Conservation (phyloP, 2,797 vertebrate genomes). For the Scarus forsteni region DNA sequence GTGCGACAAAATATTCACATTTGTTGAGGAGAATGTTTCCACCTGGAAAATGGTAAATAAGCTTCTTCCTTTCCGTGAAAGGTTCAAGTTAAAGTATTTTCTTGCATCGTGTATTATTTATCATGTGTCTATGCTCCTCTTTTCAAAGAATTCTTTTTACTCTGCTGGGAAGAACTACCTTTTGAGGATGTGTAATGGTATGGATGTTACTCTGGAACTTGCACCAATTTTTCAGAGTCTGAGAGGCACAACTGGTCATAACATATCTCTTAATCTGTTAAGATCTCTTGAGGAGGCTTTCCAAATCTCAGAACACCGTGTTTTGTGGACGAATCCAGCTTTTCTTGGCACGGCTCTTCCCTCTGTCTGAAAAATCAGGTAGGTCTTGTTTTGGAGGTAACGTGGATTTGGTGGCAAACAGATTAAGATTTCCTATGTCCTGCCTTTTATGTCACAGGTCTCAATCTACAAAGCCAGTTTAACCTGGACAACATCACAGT, state of each 20-base stretch:
- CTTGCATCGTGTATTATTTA: not conserved
- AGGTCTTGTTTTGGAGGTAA: slow-evolving; percentile 37
- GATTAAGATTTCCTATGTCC: not conserved
- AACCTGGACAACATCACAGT: slow-evolving; percentile 98
- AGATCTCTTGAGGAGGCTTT: slow-evolving; percentile 97
- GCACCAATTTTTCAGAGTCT: not conserved
- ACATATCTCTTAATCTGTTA: slow-evolving; percentile 31
- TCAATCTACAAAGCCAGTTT: slow-evolving; percentile 98
- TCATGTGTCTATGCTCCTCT: slow-evolving; percentile 3
- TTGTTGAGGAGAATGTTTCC: slow-evolving; percentile 97
- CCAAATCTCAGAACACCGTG: slow-evolving; percentile 98
- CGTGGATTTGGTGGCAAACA: not conserved
- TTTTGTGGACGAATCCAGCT: slow-evolving; percentile 99
- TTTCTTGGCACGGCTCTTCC: slow-evolving; percentile 96
- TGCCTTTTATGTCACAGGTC: slow-evolving; percentile 80
- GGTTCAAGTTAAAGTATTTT: not conserved
- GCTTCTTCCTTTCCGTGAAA: not conserved
- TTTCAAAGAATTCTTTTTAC: slow-evolving; percentile 94
- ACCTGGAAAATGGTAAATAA: slow-evolving; percentile 96
- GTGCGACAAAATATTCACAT: slow-evolving; percentile 97
- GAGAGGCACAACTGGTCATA: not conserved
- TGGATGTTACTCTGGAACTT: slow-evolving; percentile 45
- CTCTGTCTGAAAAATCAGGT: slow-evolving; percentile 98
- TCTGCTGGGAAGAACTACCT: slow-evolving; percentile 98
- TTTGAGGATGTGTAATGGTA: slow-evolving; percentile 99